Base-by-base conservation (phyloP, 2,113 vertebrate species). In the Rhagologus leucostigma region DNA sequence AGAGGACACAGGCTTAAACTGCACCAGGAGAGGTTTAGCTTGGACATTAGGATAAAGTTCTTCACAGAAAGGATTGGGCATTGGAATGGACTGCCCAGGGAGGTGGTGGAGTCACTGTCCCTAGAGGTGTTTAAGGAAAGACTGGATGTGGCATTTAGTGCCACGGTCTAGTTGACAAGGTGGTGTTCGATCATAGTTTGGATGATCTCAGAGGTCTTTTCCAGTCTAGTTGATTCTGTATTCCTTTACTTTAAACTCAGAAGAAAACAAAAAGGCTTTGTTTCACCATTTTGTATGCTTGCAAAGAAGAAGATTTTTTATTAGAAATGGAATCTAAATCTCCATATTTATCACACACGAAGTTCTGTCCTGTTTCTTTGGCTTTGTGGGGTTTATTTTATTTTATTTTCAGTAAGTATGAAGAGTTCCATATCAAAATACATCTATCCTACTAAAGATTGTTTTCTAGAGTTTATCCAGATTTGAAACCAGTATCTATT, bases 41-140 rank as follows among this genome's bases (percentile, higher is more conserved):
- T 41, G 1, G 0, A 30, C 0, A 0, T 50, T 12, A 41, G 35
- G 15, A 69, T 23, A 7, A 59, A n/a, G 18, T 29, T 59, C 15
- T n/a, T 69, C 23, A 39, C 16, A 19, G 32, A 50, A 70, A 24
- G 7, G 16, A 4, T 41, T 60, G 65, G 30, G 32, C 12, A 50
- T 42, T 50, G 24, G 32, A 83, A 42, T n/a, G 19, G 20, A 3
- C 32, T 70, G 19, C 32, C 24, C 37, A 42, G 15, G 30, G 35
- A 69, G 15, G 11, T 59, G 35, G 23, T 49, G 53, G 11, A 69
- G 30, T 50, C 55, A 41, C 15, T 41, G 35, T 15, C 44, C 44
- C 15, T 27, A 44, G 4, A 17, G 11, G 23, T 49, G 23, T 69
- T 59, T 13, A 57, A 27, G 22, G 22, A 69, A 49, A 41, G 32